These are phyloP conservation scores for Heliconius charithonia DNA, from an alignment of 2,888 invertebrate genomes.

Conservation along the genomic window DNA sequence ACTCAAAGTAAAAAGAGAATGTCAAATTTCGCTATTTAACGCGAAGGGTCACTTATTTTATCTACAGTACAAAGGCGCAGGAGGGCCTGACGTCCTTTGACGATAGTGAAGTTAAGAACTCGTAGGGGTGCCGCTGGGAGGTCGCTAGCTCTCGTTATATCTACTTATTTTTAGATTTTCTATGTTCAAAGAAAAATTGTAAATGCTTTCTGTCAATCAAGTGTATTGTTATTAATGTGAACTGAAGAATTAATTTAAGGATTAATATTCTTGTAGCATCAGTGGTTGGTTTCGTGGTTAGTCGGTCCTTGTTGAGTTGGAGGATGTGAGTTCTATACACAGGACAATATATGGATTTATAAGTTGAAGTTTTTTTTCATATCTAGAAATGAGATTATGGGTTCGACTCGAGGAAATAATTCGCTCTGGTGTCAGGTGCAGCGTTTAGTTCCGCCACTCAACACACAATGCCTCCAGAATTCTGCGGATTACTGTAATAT, in stretches of 20 bases:
- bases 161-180: neutral
- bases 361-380: too few relatives aligned
- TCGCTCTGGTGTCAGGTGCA: too few relatives aligned
- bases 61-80: slow-evolving; percentile 31
- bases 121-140: neutral
- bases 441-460: too few relatives aligned
- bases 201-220: neutral
- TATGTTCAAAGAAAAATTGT: neutral
- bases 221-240: neutral
- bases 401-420: too few relatives aligned
- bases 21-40: slow-evolving; percentile 35
- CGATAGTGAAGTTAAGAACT: slow-evolving; percentile 14
- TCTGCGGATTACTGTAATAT: too few relatives aligned
- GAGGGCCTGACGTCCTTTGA: slow-evolving; percentile 29
- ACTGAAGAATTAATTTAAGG: too few relatives aligned
- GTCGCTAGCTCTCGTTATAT: neutral
- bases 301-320: too few relatives aligned
- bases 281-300: too few relatives aligned
- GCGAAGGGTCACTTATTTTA: slow-evolving; percentile 35
- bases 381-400: too few relatives aligned
- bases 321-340: too few relatives aligned
- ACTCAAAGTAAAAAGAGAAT: slow-evolving; percentile 35
- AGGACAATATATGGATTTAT: too few relatives aligned
- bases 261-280: neutral
- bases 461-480: too few relatives aligned